These are phyloP conservation scores for Phania funesta DNA, from an alignment of 2,888 invertebrate genomes.

Conservation along the genomic window DNA sequence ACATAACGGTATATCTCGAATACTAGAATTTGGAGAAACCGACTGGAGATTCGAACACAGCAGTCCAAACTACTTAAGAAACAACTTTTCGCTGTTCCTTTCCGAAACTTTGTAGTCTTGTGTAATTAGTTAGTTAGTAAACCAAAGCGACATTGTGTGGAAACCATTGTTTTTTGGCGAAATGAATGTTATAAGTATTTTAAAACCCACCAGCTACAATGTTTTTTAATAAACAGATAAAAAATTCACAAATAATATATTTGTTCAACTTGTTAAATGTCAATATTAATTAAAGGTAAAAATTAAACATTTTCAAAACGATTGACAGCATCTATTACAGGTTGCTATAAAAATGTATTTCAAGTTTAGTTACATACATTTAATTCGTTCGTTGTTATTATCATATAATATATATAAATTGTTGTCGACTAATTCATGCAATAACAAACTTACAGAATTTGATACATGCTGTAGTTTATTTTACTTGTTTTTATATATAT, in stretches of 20 bases:
- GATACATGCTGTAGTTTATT: not conserved
- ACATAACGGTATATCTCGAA: too few relatives aligned
- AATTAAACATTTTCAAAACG: constrained; percentile 23
- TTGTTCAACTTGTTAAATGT: constrained; percentile 36
- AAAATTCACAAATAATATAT: constrained; percentile 1
- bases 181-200: too few relatives aligned
- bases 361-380: constrained; percentile 55
- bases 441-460: not conserved
- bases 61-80: too few relatives aligned
- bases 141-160: too few relatives aligned
- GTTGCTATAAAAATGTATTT: constrained; percentile 36
- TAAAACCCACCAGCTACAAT: too few relatives aligned
- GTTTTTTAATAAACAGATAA: not conserved
- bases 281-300: constrained; percentile 47
- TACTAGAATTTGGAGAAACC: too few relatives aligned
- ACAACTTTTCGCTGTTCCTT: too few relatives aligned
- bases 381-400: constrained; percentile 4
- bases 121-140: too few relatives aligned
- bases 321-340: constrained; percentile 54
- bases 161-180: too few relatives aligned
- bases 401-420: constrained; percentile 24
- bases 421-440: not conserved
- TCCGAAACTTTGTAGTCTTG: too few relatives aligned
- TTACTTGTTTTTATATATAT: not conserved
- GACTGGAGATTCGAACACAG: too few relatives aligned